Evolutionary conservation across 2,797 vertebrate genomes (phyloP), one percentile per base, ranked within the genome.

Genomic region (Valencia hispanica): DNA sequence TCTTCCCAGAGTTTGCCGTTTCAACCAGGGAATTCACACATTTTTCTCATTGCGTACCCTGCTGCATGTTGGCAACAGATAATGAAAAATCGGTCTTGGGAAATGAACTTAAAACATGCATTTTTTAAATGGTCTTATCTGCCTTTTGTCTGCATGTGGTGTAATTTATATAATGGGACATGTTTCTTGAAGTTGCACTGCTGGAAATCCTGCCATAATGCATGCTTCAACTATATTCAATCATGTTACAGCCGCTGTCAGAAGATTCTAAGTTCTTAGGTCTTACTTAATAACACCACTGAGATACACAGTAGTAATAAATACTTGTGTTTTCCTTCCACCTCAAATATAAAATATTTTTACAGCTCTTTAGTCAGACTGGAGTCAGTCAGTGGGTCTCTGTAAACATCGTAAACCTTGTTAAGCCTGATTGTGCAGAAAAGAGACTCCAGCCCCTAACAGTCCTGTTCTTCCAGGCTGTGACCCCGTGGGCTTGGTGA

Each of bases 81-180:
- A 84, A 86, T 87, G 82, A 36, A 81, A 70, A 71, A 76, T 79
- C 48, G 34, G 68, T 34, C 15, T 45, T 65, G 76, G 70, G 80
- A 86, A 70, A 61, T 57, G 32, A 83, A 79, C 18, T 83, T 68
- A 75, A 69, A 15, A 71, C 68, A 36, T 0, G 5, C 43, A 59
- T 70, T 80, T 47, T 61, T 53, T 77, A n/a, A n/a, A 47, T 72
- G 76, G 78, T 86, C 82, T 79, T 70, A 86, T 89, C 73, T 79
- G 63, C 68, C 57, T 55, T 74, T 79, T 75, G 70, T 75, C 78
- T 86, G 75, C 84, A 84, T 82, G 84, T 87, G 87, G 32, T 88
- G 82, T 41, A 57, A 25, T 88, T 88, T 82, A 83, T 59, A 75
- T 61, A 15, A 68, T 59, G 22, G 59, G 70, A 30, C 55, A 74